Base-by-base conservation (phyloP, 1,140 invertebrate genomes). In the Habropoda laboriosa region DNA sequence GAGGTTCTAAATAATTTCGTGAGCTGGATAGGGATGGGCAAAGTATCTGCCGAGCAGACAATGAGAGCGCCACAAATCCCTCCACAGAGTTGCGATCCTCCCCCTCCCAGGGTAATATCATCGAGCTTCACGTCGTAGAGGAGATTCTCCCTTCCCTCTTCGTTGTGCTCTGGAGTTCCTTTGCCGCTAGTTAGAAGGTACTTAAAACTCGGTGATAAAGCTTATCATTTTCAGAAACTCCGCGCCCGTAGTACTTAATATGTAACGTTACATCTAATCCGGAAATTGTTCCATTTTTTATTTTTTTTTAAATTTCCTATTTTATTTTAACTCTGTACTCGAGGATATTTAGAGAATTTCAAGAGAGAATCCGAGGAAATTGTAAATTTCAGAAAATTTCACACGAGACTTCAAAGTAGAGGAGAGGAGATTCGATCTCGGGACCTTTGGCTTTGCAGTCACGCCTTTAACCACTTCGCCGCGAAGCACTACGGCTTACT, bases 51-150 rank as follows among this genome's bases (percentile, higher is more conserved):
- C 42, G 45, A 27, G 24, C 21, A 30, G 45, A 38, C 70, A 60
- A 60, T n/a, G 60, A 38, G 47, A 51, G 60, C 27, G n/a, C 71
- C 8, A 42, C 47, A 66, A 66, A 30, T 55, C 72, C 60, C 72
- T 4, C 1, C 0, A n/a, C n/a, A 18, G 45, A 63, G 42, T 27
- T 10, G 58, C 60, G 55, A 72, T 72, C 42, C 42, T 57, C 38
- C 42, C 55, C 42, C 71, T 49, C 42, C 55, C 32, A 49, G 71
- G 71, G 49, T 70, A 70, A 70, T 61, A 61, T 73, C 57, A 21
- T 61, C 42, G 30, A 49, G 71, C 38, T 38, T 68, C 30, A 8
- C 49, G 30, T 68, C 16, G 10, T n/a, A 0, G 13, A 45, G 53
- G 13, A 45, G 53, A 58, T 45, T 13, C 32, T 24, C 51, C 30